Evolutionary conservation across 1,140 invertebrate genomes (phyloP), one percentile per base, ranked within the genome.

Genomic region (Anoplolepis gracilipes): DNA sequence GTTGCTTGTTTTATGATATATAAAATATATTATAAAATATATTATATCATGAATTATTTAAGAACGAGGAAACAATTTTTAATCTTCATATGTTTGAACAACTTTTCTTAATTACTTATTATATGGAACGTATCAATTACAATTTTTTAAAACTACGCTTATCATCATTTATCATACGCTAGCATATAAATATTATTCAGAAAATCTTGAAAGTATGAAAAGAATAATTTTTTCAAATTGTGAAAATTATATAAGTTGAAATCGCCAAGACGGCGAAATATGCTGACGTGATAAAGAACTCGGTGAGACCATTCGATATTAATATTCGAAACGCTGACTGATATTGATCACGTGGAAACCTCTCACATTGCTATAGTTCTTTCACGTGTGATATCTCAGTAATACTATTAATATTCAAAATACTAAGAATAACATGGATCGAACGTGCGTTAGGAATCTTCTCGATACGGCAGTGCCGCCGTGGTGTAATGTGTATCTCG

Each of bases 401-500:
- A 55, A 59, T 82, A 53, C 62, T 79, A 79, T 79, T 79, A 79
- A 79, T 79, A 69, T 79, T 79, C 62, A 55, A 79, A 79, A 72
- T 72, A 82, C 19, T 13, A 25, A 61, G 36, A 82, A 33, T 42
- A 67, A 46, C n/a, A 73, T 79, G 46, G 77, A 79, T 79, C 77
- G 77, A 67, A 22, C 46, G 46, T 42, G 42, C 28, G 65, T 53
- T 53, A 57, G 49, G 19, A 25, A 22, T 73, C 53, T 67, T 70
- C 78, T 72, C 65, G 78, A 19, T 82, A 82, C 78, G 78, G 65
- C 78, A 73, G 53, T 82, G 78, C 72, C 53, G 67, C 42, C 39
- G 67, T 72, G 78, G 67, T 67, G 67, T 72, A 82, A 73, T 59
- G 67, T 46, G 28, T 82, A 82, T 82, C 78, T 73, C 78, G 78